These are phyloP conservation scores for Mixornis gularis DNA, from an alignment of 2,113 vertebrate species.

Conservation along the genomic window DNA sequence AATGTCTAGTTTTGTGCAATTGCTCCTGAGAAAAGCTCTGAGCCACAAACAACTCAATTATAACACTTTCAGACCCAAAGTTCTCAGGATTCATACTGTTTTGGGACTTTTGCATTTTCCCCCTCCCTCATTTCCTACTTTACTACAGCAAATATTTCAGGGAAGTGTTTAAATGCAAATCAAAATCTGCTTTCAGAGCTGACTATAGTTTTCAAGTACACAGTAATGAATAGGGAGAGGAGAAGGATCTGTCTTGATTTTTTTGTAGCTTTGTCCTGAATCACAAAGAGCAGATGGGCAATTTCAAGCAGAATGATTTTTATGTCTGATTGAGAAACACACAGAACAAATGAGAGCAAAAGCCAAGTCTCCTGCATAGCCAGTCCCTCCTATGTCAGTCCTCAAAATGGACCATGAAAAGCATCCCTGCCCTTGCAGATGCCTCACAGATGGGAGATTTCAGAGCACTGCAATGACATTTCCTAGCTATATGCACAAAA, in stretches of 20 bases:
- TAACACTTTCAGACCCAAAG: neutral
- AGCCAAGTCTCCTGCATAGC: neutral
- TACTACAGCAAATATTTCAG: neutral
- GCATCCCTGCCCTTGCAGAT: neutral
- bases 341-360: constrained; percentile 10
- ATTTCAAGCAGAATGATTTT: constrained; percentile 32
- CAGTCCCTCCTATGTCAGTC: neutral
- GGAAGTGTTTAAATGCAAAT: neutral
- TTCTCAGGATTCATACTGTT: neutral
- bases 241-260: neutral
- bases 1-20: neutral
- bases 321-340: constrained; percentile 13
- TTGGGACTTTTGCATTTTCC: neutral
- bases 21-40: neutral
- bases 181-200: neutral
- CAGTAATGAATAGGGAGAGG: neutral
- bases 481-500: neutral
- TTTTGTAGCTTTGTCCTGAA: neutral
- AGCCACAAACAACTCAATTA: neutral
- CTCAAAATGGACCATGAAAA: neutral
- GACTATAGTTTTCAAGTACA: neutral
- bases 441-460: neutral
- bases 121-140: neutral
- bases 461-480: neutral
- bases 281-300: constrained; percentile 16